Evolutionary conservation across 1,140 invertebrate genomes (phyloP).

Genomic region (Orussus abietinus): DNA sequence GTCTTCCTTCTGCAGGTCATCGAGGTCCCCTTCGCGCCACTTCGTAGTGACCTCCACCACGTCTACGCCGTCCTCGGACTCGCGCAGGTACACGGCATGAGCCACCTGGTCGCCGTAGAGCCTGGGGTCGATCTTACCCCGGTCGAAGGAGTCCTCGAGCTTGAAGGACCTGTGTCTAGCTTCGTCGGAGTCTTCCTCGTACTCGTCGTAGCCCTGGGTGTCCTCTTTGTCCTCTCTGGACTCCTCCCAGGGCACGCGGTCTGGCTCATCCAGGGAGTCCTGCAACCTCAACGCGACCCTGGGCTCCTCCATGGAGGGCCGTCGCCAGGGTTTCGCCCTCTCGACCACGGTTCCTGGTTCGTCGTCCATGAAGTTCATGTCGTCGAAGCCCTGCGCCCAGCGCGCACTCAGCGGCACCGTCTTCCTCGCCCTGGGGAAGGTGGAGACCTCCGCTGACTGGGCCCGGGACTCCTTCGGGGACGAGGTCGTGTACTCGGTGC

Average conservation of each 20-base stretch:
- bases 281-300: slow-evolving; percentile 34
- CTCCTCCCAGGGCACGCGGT: slow-evolving; percentile 39
- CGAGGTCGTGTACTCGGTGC: slow-evolving; percentile 41
- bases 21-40: too few relatives aligned
- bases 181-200: slow-evolving; percentile 27
- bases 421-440: slow-evolving; percentile 49
- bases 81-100: slow-evolving; percentile 25
- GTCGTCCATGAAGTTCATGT: slow-evolving; percentile 38
- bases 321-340: slow-evolving; percentile 48
- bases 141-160: background rate
- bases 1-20: too few relatives aligned
- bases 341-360: slow-evolving; percentile 37
- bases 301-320: slow-evolving; percentile 48
- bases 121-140: slow-evolving; percentile 22
- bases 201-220: slow-evolving; percentile 14
- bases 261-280: slow-evolving; percentile 19
- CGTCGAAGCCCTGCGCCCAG: slow-evolving; percentile 53
- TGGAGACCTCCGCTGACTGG: slow-evolving; percentile 51
- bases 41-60: too few relatives aligned
- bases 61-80: slow-evolving; percentile 14
- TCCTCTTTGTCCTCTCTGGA: slow-evolving; percentile 15
- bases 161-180: background rate
- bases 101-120: slow-evolving; percentile 25
- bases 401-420: slow-evolving; percentile 43
- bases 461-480: slow-evolving; percentile 43